phyloP scores from a whole-genome alignment of 2,888 invertebrate species.

The Anorthoa munda region DNA sequence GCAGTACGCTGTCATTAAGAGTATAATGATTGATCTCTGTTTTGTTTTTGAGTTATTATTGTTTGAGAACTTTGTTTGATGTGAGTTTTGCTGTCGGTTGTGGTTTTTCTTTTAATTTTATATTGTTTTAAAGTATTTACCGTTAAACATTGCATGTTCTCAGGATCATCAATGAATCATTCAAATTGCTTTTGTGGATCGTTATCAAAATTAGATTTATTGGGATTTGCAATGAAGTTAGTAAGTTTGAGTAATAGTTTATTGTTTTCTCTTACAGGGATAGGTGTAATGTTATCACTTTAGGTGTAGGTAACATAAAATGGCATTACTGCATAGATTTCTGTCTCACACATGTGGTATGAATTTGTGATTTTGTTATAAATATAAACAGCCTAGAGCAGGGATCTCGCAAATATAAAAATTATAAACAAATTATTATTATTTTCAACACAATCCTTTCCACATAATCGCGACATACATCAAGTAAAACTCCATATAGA shows the following conservation, averaged over 20 bases:
- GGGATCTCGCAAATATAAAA: too few species aligned
- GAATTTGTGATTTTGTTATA: too few species aligned
- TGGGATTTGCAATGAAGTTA: background rate
- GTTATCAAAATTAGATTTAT: background rate
- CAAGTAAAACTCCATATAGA: conserved; percentile 50
- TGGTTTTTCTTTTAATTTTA: conserved; percentile 1
- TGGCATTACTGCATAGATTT: too few species aligned
- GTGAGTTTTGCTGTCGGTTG: conserved; percentile 21
- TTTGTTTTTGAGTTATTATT: conserved; percentile 61
- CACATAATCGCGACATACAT: conserved; percentile 44
- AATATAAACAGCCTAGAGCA: too few species aligned
- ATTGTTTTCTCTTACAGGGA: too few species aligned
- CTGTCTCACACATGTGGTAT: too few species aligned
- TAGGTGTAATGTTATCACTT: too few species aligned
- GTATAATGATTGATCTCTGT: conserved; percentile 59
- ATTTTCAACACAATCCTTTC: background rate
- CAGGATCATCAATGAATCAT: background rate
- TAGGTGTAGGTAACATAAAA: too few species aligned
- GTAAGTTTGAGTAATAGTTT: too few species aligned
- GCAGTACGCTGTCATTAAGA: conserved; percentile 78
- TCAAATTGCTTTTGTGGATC: background rate
- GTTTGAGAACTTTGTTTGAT: conserved; percentile 48
- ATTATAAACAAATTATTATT: too few species aligned
- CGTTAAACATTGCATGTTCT: background rate
- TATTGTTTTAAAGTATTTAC: background rate